Conservation (phyloP, 2,113 vertebrate genomes). For the Catharus fuscescens region DNA sequence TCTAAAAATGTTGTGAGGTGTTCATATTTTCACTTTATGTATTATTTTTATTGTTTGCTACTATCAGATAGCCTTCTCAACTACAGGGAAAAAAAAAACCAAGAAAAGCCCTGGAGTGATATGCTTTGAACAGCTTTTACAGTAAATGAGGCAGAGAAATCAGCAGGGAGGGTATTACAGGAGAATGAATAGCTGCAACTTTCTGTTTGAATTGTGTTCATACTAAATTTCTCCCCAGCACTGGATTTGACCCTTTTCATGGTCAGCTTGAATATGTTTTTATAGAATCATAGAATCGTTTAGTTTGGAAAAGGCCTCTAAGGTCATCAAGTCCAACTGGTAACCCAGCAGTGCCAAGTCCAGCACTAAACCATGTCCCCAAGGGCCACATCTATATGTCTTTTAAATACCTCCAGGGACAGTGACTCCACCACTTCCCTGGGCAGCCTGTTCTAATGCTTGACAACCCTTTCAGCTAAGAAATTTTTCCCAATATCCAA, state of each 20-base stretch:
- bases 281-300: neutral
- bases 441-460: neutral
- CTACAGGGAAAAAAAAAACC: neutral
- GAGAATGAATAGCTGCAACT: neutral
- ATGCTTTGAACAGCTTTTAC: neutral
- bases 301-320: neutral
- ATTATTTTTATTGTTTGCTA: neutral
- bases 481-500: neutral
- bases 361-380: neutral
- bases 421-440: neutral
- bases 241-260: neutral
- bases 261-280: neutral
- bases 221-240: neutral
- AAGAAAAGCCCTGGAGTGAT: neutral
- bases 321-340: neutral
- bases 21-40: neutral
- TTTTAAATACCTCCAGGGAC: neutral
- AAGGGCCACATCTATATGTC: neutral
- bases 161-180: neutral
- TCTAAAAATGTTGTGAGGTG: neutral
- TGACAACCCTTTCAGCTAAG: neutral
- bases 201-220: neutral
- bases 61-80: neutral
- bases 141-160: slow-evolving; percentile 34
- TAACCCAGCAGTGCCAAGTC: neutral